Evolutionary conservation across 2,113 vertebrate genomes (phyloP).

Genomic region (Stegostoma tigrinum): DNA sequence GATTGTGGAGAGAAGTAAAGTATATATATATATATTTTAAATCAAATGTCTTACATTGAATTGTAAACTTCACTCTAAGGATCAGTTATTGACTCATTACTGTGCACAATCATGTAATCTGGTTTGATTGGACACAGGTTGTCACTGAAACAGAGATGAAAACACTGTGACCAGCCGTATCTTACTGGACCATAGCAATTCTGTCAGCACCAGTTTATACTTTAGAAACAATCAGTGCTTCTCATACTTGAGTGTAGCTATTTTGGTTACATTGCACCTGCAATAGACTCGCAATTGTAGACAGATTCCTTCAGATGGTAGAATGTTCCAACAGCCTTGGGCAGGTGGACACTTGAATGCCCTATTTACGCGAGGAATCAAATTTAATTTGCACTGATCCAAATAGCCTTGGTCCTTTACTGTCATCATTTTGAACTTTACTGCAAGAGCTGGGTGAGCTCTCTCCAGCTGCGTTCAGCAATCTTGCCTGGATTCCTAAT

Average conservation of each 20-base stretch:
- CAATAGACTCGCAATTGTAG: not conserved
- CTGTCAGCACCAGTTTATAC: not conserved
- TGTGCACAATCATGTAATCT: not conserved
- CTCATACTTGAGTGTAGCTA: not conserved
- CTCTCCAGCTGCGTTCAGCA: not conserved
- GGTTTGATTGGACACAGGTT: not conserved
- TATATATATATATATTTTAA: no score
- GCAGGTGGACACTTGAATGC: not conserved
- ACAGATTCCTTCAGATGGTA: not conserved
- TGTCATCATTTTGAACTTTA: not conserved
- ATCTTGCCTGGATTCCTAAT: not conserved
- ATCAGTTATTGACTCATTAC: not conserved
- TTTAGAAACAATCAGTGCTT: not conserved
- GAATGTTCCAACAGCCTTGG: not conserved
- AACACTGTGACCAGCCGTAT: not conserved
- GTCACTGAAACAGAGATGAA: not conserved
- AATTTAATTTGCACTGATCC: not conserved
- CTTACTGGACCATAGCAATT: not conserved
- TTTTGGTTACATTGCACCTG: constrained; percentile 15
- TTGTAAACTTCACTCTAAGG: not conserved
- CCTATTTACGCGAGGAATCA: not conserved
- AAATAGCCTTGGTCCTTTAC: not conserved
- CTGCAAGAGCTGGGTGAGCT: not conserved
- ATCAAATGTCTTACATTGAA: not conserved
- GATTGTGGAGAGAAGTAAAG: not conserved